Evolutionary conservation across 1,140 invertebrate genomes (phyloP), one percentile per base, ranked within the genome.

Genomic region (Zophobas atratus): DNA sequence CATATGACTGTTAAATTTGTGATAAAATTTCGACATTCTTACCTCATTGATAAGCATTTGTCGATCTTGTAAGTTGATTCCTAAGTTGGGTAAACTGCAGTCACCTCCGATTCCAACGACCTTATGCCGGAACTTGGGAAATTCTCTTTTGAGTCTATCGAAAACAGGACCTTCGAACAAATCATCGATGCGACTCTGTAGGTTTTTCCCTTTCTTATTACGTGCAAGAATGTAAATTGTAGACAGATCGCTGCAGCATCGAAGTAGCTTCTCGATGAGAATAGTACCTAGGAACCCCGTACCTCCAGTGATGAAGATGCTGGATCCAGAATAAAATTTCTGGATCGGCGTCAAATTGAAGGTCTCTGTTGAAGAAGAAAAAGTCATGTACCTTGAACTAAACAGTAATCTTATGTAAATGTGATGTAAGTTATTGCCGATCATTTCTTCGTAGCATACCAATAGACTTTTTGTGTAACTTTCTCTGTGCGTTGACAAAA

Each of bases 261-360:
- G 89, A 34, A 97, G 86, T 55, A 97, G 85, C 86, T 97, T 97
- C 87, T 96, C 95, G 43, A 97, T 92, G 36, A 96, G 87, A 33
- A 93, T 88, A 86, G 93, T 93, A 6, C 93, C 93, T 75, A 92
- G 87, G 85, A 94, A 94, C 73, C 94, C 94, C 8, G 94, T 95
- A 1, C 89, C 91, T 6, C 92, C 92, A 1, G 92, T 93, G 53
- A 93, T 87, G 78, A 96, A 92, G 56, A 93, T 86, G 80, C 88
- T 89, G 56, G 89, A 85, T 0, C 87, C 88, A 1, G 87, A 82
- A 81, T 90, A 92, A 81, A 92, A 92, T 57, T 89, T 81, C 71
- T 90, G 89, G 33, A 86, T 81, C 3, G 77, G 77, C 1, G 79
- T 80, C 6, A 70, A 20, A 5, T 77, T n/a, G 4, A 36, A 60